A percentile compares a stretch with the other conserved stretches of the same genome.
Evolutionary conservation across 2,797 vertebrate species (phyloP).

Genomic region (Otolemur crassicaudatus): DNA sequence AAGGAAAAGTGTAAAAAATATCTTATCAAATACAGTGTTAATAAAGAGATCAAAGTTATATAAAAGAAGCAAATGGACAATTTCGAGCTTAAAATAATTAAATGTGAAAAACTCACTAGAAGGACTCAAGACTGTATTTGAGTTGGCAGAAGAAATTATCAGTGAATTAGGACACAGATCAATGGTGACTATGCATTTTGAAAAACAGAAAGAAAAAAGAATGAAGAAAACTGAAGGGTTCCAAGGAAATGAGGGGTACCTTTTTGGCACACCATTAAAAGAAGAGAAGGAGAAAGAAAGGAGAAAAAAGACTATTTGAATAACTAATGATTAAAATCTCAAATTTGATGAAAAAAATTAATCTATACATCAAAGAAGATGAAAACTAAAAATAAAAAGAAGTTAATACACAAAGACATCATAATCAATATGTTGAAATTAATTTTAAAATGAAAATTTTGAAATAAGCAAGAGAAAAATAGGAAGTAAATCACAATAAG

Average conservation of each 20-base stretch:
- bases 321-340: background rate
- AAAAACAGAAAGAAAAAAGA: background rate
- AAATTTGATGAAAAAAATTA: background rate
- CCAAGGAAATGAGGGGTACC: background rate
- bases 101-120: background rate
- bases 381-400: background rate
- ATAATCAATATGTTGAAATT: background rate
- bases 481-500: background rate
- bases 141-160: background rate
- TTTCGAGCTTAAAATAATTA: background rate
- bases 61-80: conserved; percentile 9
- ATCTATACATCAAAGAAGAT: background rate
- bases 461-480: conserved; percentile 25
- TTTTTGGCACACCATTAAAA: background rate
- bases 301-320: conserved; percentile 14
- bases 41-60: background rate
- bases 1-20: background rate
- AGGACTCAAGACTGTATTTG: background rate
- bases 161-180: background rate
- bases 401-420: background rate
- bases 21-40: background rate
- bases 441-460: background rate
- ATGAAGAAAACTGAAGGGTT: background rate
- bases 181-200: background rate
- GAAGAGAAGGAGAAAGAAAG: background rate